phyloP scores from a whole-genome alignment of 2,888 invertebrate genomes.

The Steinernema hermaphroditum region DNA sequence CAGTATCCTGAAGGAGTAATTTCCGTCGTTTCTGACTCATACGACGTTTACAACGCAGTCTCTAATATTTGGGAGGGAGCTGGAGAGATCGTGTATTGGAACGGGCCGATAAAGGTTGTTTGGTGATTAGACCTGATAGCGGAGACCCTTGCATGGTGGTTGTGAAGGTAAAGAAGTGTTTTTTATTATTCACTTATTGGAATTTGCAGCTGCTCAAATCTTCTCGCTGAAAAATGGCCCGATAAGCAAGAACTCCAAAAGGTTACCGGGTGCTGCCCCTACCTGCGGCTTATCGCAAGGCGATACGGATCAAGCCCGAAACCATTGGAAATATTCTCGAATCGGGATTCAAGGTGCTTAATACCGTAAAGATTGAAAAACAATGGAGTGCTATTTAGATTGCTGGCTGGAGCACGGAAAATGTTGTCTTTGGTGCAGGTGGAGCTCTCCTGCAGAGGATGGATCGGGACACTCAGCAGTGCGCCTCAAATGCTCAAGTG shows the following conservation, averaged over 20 bases:
- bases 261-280: conserved; percentile 69
- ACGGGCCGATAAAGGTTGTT: conserved; percentile 58
- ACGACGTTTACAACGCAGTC: conserved; percentile 69
- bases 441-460: conserved; percentile 70
- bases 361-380: neutral
- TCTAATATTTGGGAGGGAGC: conserved; percentile 68
- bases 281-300: conserved; percentile 70
- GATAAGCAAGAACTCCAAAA: conserved; percentile 66
- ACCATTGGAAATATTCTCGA: conserved; percentile 67
- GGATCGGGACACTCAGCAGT: conserved; percentile 71
- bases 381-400: conserved; percentile 34
- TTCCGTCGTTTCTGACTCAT: conserved; percentile 68
- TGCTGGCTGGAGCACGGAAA: conserved; percentile 69
- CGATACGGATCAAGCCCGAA: conserved; percentile 70
- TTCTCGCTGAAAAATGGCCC: conserved; percentile 69
- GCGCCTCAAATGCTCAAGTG: conserved; percentile 70
- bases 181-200: neutral
- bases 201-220: conserved; percentile 67
- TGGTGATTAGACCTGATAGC: conserved; percentile 71
- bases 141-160: conserved; percentile 69
- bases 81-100: conserved; percentile 66
- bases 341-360: conserved; percentile 65
- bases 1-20: conserved; percentile 66
- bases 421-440: conserved; percentile 70
- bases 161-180: conserved; percentile 65